phyloP scores from a whole-genome alignment of 2,113 vertebrate genomes.

The Ictalurus furcatus region DNA sequence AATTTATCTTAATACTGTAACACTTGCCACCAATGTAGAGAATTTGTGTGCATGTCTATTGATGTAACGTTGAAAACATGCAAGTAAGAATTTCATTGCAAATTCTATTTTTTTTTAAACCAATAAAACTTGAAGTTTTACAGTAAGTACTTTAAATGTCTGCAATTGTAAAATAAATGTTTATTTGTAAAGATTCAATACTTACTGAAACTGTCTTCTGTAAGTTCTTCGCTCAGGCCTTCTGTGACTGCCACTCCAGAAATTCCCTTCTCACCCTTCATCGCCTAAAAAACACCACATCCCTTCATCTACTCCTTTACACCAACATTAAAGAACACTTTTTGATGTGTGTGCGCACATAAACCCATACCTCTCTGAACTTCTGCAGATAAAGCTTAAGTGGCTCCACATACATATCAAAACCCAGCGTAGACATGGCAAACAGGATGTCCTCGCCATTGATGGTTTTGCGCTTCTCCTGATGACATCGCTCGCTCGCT shows the following conservation, averaged over 20 bases:
- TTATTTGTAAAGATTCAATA: constrained; percentile 8
- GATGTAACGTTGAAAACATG: background rate
- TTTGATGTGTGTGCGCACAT: no score
- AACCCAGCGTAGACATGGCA: constrained; percentile 97
- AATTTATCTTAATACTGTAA: background rate
- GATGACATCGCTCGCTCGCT: constrained; percentile 96
- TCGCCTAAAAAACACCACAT: constrained; percentile 77
- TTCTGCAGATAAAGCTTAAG: constrained; percentile 97
- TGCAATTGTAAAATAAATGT: background rate
- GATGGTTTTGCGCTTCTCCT: constrained; percentile 98
- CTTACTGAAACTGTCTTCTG: constrained; percentile 96
- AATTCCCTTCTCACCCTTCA: constrained; percentile 99
- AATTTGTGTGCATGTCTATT: background rate
- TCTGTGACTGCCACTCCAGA: constrained; percentile 81
- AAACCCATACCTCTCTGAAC: constrained; percentile 88
- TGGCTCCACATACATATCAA: constrained; percentile 98
- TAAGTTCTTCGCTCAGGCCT: constrained; percentile 88
- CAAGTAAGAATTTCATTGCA: background rate
- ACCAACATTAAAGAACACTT: background rate
- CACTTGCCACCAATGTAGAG: background rate
- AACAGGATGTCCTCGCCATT: constrained; percentile 99
- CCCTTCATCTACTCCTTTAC: background rate
- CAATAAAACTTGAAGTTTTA: background rate
- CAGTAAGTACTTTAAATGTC: background rate
- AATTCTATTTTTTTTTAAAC: background rate